Conservation (phyloP, 2,797 vertebrate genomes). For the Emydoidea blandingii region DNA sequence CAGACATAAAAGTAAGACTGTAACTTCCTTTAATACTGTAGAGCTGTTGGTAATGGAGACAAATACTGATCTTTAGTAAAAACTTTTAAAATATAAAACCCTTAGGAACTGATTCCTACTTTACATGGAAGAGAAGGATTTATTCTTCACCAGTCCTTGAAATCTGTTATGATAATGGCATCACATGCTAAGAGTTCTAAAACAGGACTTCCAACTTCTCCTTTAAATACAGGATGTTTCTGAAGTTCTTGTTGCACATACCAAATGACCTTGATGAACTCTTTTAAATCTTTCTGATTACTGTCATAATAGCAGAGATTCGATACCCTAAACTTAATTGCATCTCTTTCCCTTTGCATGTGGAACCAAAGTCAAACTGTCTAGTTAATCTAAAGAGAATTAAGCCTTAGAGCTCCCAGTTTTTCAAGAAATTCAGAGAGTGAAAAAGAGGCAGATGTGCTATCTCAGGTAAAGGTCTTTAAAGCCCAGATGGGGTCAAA, state of each 20-base stretch:
- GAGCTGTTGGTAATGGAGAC: not conserved
- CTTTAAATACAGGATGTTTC: constrained; percentile 20
- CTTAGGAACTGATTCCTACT: not conserved
- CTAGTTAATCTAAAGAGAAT: constrained; percentile 12
- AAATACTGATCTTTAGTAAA: not conserved
- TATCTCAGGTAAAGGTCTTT: not conserved
- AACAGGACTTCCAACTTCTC: constrained; percentile 5
- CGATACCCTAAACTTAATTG: constrained; percentile 49
- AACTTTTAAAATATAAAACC: not conserved
- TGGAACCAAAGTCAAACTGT: constrained; percentile 22
- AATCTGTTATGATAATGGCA: not conserved
- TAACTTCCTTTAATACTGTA: not conserved
- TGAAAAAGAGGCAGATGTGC: not conserved
- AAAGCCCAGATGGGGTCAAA: not conserved
- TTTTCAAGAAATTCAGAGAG: fast-evolving
- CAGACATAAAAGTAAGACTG: not conserved
- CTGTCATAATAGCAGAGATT: constrained; percentile 42
- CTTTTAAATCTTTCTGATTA: not conserved
- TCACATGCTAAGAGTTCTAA: not conserved
- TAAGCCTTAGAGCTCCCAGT: not conserved
- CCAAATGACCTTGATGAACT: constrained; percentile 39
- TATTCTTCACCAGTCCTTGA: not conserved
- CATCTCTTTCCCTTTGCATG: not conserved
- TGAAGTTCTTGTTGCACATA: not conserved
- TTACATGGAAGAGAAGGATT: not conserved